phyloP scores from a whole-genome alignment of 2,888 invertebrate species.

The Dasypolia templi region DNA sequence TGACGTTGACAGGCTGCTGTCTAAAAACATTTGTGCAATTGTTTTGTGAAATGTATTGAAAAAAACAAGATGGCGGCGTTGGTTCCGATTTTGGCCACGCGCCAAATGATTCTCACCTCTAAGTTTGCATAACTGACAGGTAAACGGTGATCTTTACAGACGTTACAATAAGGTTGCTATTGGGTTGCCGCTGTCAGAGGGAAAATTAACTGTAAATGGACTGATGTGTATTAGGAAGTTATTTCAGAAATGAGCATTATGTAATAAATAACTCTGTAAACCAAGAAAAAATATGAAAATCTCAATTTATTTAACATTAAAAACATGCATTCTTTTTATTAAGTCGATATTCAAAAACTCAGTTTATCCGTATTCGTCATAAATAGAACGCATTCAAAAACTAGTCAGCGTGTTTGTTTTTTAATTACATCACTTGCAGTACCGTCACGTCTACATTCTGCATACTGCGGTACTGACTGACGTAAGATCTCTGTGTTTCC shows the following conservation, averaged over 20 bases:
- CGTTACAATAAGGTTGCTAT: no score
- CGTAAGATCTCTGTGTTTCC: conserved; percentile 49
- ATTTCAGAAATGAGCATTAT: no score
- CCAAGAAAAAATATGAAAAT: not conserved
- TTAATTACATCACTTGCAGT: conserved; percentile 43
- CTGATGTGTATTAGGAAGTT: no score
- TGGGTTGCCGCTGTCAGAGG: no score
- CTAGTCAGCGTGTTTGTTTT: conserved; percentile 14
- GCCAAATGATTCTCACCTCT: not conserved
- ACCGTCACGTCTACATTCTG: conserved; percentile 56
- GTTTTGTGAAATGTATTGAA: not conserved
- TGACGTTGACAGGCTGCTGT: no score
- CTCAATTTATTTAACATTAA: not conserved
- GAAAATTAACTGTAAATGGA: no score
- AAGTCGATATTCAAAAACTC: conserved; percentile 9
- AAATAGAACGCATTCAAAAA: conserved; percentile 32
- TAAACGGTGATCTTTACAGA: no score
- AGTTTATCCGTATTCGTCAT: not conserved
- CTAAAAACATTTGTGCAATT: no score
- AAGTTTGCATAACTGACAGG: no score
- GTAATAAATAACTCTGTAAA: not conserved
- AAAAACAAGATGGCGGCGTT: not conserved
- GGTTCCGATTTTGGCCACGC: not conserved
- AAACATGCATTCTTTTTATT: not conserved
- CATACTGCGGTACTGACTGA: conserved; percentile 60